These are phyloP conservation scores for Semibalanus balanoides DNA, from an alignment of 1,140 invertebrate species.

Conservation along the genomic window DNA sequence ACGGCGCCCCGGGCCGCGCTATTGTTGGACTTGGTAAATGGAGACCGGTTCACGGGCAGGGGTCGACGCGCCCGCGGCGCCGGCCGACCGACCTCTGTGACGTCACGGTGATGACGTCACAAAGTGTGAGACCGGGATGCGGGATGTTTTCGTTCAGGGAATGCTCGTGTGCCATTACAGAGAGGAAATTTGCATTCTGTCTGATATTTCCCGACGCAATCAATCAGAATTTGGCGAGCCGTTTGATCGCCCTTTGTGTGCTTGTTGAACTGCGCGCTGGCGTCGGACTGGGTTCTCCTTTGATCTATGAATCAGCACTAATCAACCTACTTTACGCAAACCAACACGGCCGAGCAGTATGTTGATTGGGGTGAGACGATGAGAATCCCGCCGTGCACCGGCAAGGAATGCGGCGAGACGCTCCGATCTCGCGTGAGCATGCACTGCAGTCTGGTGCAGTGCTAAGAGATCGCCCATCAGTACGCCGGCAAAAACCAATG, in stretches of 20 bases:
- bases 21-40: neutral
- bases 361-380: too few species aligned
- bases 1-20: neutral
- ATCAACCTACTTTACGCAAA: neutral
- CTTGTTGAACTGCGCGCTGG: neutral
- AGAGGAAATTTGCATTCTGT: neutral
- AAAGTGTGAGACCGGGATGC: too few species aligned
- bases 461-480: too few species aligned
- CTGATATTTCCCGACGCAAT: neutral
- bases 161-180: too few species aligned
- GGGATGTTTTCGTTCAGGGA: too few species aligned
- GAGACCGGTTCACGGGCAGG: too few species aligned
- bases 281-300: neutral
- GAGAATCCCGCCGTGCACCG: too few species aligned
- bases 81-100: neutral
- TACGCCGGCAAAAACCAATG: too few species aligned
- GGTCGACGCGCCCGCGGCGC: too few species aligned
- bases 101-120: neutral
- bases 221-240: neutral
- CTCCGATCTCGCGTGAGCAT: too few species aligned
- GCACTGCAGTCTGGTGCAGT: too few species aligned
- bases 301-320: neutral
- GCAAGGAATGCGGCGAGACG: too few species aligned
- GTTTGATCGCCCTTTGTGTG: neutral
- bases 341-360: neutral